phyloP scores from a whole-genome alignment of 2,113 vertebrate species.

The Pongo pygmaeus region DNA sequence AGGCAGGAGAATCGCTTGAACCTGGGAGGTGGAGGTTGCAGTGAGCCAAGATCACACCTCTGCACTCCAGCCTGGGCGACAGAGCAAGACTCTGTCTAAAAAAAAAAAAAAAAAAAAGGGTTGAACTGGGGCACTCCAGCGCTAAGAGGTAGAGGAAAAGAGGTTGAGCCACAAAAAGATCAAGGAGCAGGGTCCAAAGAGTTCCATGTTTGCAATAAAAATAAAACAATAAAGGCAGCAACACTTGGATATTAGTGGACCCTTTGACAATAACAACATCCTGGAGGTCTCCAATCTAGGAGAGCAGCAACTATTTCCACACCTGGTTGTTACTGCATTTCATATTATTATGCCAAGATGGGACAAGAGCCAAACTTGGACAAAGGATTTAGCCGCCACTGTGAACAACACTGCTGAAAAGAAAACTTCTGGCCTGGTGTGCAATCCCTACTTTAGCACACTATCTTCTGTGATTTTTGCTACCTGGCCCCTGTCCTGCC shows the following conservation, averaged over 20 bases:
- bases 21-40: no score
- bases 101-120: background rate
- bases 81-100: no score
- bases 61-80: no score
- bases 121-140: background rate
- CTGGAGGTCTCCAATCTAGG: constrained; percentile 80
- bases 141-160: background rate
- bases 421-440: background rate
- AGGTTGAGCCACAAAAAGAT: background rate
- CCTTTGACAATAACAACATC: constrained; percentile 91
- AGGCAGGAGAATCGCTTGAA: no score
- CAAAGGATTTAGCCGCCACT: background rate
- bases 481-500: background rate
- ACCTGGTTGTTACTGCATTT: background rate
- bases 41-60: no score
- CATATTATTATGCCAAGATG: background rate
- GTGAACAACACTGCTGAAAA: background rate
- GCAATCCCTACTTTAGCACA: background rate
- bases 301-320: background rate
- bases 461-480: background rate
- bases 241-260: constrained; percentile 92
- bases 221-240: constrained; percentile 91
- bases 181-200: background rate
- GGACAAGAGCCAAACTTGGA: background rate
- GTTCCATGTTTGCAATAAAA: constrained; percentile 86